These are phyloP conservation scores for Antheraea yamamai DNA, from an alignment of 2,888 invertebrate genomes.

Conservation along the genomic window DNA sequence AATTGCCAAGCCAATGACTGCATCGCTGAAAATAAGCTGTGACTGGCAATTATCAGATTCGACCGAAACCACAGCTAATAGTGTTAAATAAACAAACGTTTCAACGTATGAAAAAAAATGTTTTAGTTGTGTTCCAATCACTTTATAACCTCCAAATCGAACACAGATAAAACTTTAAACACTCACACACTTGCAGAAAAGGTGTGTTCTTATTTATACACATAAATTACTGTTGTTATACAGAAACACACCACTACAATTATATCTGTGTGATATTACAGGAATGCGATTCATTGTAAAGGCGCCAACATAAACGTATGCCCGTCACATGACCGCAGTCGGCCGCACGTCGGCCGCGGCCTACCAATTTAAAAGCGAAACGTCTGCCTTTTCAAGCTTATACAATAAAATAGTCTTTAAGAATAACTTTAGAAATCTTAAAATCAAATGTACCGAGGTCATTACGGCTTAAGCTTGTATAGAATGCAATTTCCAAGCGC, in stretches of 20 bases:
- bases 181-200: slow-evolving; percentile 50
- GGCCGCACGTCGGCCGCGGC: slow-evolving; percentile 40
- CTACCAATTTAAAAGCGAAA: slow-evolving; percentile 34
- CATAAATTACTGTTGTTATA: slow-evolving; percentile 49
- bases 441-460: slow-evolving; percentile 23
- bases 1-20: slow-evolving; percentile 34
- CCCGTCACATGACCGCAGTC: slow-evolving; percentile 67
- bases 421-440: slow-evolving; percentile 20
- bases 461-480: slow-evolving; percentile 25
- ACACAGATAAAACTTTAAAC: slow-evolving; percentile 53
- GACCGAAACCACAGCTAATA: slow-evolving; percentile 42
- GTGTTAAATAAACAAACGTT: slow-evolving; percentile 50
- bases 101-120: slow-evolving; percentile 43
- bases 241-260: slow-evolving; percentile 51
- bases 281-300: slow-evolving; percentile 72
- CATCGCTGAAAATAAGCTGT: slow-evolving; percentile 51
- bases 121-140: slow-evolving; percentile 56
- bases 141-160: slow-evolving; percentile 66
- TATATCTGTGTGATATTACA: slow-evolving; percentile 43
- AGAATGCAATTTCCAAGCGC: slow-evolving; percentile 55
- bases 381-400: slow-evolving; percentile 25
- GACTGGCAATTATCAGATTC: slow-evolving; percentile 42
- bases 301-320: slow-evolving; percentile 62
- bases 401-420: slow-evolving; percentile 36
- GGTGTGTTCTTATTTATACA: slow-evolving; percentile 69